Evolutionary conservation across 2,797 vertebrate genomes (phyloP), one percentile per base, ranked within the genome.

Genomic region (Podarcis lilfordi): DNA sequence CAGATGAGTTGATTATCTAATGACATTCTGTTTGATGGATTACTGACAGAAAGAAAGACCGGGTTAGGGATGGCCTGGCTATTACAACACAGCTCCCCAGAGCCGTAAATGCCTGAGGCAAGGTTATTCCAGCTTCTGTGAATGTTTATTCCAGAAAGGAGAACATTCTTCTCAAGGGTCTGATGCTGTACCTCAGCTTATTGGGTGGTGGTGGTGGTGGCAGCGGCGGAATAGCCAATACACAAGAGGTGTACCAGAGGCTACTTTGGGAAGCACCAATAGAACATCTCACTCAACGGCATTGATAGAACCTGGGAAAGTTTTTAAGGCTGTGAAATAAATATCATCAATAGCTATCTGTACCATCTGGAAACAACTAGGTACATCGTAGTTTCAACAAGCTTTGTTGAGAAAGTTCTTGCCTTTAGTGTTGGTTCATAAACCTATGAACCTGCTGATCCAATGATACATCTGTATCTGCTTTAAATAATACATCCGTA

Each of bases 1-100:
- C 71, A 66, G 45, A 94, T 94, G 86, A 87, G 92, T 93, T 93
- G 91, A 95, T 95, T 94, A 93, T 95, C 93, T 93, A 90, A 93
- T 82, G 92, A 91, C 90, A 84, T 87, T 91, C 93, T 92, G 80
- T 23, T 74, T 1, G 0, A 40, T 82, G 80, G 68, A 10, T 91
- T 89, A 86, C 77, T 87, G 89, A 72, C 35, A 72, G 88, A 85
- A 89, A 61, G 76, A 23, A 55, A 50, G 68, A 9, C 43, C 10
- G 71, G 86, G 74, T 32, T 75, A 77, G 21, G 27, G 27, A 43
- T 64, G 27, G 35, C 55, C n/a, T 89, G 82, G 84, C 55, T 75
- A 89, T 82, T 84, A 45, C 61, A 92, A 80, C 0, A 23, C 50
- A 59, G 64, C 68, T 27, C 43, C 79, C 69, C 75, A 35, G 84